Percentiles rank a stretch among this genome's conserved stretches.
Conservation (phyloP, 2,797 vertebrate species). For the Notamacropus eugenii region DNA sequence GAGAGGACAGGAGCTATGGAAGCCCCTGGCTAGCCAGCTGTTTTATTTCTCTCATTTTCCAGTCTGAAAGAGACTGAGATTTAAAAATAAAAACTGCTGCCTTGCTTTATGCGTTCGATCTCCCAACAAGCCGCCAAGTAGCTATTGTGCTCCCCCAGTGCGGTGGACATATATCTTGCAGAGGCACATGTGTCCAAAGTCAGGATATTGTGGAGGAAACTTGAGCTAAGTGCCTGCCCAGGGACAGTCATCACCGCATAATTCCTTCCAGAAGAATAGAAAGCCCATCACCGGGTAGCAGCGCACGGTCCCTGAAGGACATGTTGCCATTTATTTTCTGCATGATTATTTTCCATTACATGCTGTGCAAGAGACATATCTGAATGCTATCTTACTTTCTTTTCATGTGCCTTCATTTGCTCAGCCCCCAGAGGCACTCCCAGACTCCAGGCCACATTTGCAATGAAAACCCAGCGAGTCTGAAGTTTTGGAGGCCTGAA, state of each 20-base stretch:
- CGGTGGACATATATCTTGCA: constrained; percentile 59
- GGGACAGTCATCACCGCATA: constrained; percentile 34
- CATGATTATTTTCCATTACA: constrained; percentile 69
- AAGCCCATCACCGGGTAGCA: constrained; percentile 43
- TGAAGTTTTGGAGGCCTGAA: neutral
- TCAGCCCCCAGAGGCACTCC: constrained; percentile 46
- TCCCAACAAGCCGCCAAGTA: constrained; percentile 61
- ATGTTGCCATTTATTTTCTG: constrained; percentile 38
- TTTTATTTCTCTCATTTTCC: constrained; percentile 52
- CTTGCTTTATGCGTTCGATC: constrained; percentile 59
- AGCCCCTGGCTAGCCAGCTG: constrained; percentile 40
- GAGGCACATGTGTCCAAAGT: constrained; percentile 51
- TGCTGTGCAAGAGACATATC: constrained; percentile 11
- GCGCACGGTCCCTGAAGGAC: constrained; percentile 23
- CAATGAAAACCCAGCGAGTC: constrained; percentile 67
- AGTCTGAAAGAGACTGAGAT: constrained; percentile 57
- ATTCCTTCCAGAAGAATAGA: constrained; percentile 77
- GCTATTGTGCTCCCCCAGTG: constrained; percentile 19
- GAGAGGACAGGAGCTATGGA: constrained; percentile 3
- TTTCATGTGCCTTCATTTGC: constrained; percentile 65
- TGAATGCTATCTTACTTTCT: constrained; percentile 54
- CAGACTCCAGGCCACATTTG: constrained; percentile 55
- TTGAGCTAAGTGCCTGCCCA: constrained; percentile 58
- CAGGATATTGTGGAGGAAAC: constrained; percentile 81
- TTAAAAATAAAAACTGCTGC: constrained; percentile 66